A percentile compares a stretch with the other conserved stretches of the same genome.
Evolutionary conservation across 2,797 vertebrate species (phyloP).

Genomic region (Tachyglossus aculeatus): DNA sequence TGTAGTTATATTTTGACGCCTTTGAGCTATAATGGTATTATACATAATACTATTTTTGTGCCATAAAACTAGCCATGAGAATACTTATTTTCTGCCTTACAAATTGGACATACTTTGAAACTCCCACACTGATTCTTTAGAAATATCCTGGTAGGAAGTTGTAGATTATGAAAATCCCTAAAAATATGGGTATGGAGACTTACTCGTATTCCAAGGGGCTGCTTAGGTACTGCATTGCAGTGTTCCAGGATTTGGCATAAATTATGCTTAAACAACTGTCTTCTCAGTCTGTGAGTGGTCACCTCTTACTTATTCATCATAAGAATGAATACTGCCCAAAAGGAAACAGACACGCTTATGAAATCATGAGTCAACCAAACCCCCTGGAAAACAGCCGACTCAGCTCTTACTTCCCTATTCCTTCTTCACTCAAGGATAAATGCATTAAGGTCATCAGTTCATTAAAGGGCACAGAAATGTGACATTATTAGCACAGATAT

Average conservation of each 20-base stretch:
- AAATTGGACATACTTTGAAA: slow-evolving; percentile 1
- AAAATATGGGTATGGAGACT: not conserved
- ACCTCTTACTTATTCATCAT: slow-evolving; percentile 24
- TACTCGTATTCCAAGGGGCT: slow-evolving; percentile 11
- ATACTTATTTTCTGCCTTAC: not conserved
- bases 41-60: not conserved
- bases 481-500: slow-evolving; percentile 46
- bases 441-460: slow-evolving; percentile 47
- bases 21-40: not conserved
- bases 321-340: not conserved
- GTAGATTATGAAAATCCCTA: slow-evolving; percentile 1
- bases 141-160: not conserved
- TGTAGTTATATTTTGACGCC: not conserved
- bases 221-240: slow-evolving; percentile 1
- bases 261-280: slow-evolving; percentile 12
- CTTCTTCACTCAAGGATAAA: slow-evolving; percentile 37
- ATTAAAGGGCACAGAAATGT: slow-evolving; percentile 46
- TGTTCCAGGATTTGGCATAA: not conserved
- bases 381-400: not conserved
- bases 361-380: slow-evolving; percentile 10
- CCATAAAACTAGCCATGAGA: not conserved
- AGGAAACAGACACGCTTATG: slow-evolving; percentile 8
- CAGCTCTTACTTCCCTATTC: slow-evolving; percentile 10
- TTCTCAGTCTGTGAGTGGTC: slow-evolving; percentile 13
- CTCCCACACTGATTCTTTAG: not conserved